phyloP scores from a whole-genome alignment of 2,888 invertebrate species.

The Rhaphigaster nebulosa region DNA sequence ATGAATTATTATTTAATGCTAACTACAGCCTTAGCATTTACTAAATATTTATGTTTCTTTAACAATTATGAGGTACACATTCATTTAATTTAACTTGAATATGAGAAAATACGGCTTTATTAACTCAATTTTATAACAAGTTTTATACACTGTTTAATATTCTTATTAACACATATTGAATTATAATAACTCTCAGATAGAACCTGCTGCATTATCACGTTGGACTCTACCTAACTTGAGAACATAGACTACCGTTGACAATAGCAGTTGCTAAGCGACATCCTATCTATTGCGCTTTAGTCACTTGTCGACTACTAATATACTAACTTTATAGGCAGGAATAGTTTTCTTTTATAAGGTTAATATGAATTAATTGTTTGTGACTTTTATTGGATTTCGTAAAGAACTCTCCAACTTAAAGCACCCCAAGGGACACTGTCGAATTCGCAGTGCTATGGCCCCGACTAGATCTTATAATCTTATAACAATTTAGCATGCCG shows the following conservation, averaged over 20 bases:
- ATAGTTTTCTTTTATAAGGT: slow-evolving; percentile 42
- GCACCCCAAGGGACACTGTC: neutral
- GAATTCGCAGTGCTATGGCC: slow-evolving; percentile 13
- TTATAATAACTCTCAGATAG: neutral
- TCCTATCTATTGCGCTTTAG: slow-evolving; percentile 32
- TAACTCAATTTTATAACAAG: slow-evolving; percentile 24
- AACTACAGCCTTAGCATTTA: neutral
- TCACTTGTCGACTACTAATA: slow-evolving; percentile 26
- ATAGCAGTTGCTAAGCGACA: slow-evolving; percentile 5
- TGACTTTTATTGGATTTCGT: slow-evolving; percentile 10
- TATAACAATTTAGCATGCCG: neutral
- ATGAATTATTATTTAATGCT: neutral
- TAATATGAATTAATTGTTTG: slow-evolving; percentile 21
- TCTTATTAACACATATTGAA: neutral
- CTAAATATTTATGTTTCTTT: neutral
- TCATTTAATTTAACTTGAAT: slow-evolving; percentile 61
- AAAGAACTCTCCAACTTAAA: neutral
- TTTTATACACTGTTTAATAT: slow-evolving; percentile 7
- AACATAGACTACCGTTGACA: neutral
- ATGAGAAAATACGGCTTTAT: slow-evolving; percentile 63
- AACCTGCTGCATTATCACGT: neutral
- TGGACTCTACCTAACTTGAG: neutral
- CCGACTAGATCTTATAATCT: slow-evolving; percentile 53
- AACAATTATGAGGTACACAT: neutral
- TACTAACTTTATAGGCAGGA: slow-evolving; percentile 33